A percentile compares a stretch with the other conserved stretches of the same genome.
Conservation (phyloP, 2,113 vertebrate species). For the Ariopsis seemanni region DNA sequence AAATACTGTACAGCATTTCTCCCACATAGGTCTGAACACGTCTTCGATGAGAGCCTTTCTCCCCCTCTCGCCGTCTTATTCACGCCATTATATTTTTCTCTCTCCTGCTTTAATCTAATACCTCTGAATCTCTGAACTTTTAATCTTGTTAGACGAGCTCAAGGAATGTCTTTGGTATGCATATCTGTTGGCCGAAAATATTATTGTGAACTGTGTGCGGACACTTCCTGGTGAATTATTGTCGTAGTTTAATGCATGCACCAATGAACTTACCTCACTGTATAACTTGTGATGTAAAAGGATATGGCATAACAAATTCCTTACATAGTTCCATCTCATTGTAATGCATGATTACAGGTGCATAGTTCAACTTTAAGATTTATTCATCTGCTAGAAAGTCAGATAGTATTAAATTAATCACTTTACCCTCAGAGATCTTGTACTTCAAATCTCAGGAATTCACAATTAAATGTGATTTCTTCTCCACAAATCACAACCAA, state of each 20-base stretch:
- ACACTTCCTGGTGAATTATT: conserved; percentile 44
- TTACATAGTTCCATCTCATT: conserved; percentile 75
- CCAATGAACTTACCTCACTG: conserved; percentile 57
- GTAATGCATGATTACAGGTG: conserved; percentile 75
- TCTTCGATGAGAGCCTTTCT: conserved; percentile 49
- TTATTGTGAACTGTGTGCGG: conserved; percentile 44
- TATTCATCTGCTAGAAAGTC: conserved; percentile 59
- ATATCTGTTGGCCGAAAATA: conserved; percentile 51
- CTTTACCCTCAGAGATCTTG: conserved; percentile 36
- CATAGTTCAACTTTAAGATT: conserved; percentile 62
- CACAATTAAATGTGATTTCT: not conserved
- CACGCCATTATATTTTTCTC: not conserved
- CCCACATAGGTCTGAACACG: conserved; percentile 69
- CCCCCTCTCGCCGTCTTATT: not conserved
- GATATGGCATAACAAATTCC: conserved; percentile 71
- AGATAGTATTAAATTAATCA: conserved; percentile 56
- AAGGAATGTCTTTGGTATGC: conserved; percentile 64
- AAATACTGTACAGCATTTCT: conserved; percentile 84
- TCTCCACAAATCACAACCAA: not conserved
- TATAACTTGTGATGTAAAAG: conserved; percentile 65
- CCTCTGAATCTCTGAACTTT: conserved; percentile 36
- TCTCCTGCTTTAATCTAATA: conserved; percentile 47
- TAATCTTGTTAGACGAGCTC: conserved; percentile 60
- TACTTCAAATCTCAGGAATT: conserved; percentile 29
- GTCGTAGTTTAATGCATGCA: conserved; percentile 53